Base-by-base conservation (phyloP, 2,888 invertebrate genomes). In the Eupsilia transversa region DNA sequence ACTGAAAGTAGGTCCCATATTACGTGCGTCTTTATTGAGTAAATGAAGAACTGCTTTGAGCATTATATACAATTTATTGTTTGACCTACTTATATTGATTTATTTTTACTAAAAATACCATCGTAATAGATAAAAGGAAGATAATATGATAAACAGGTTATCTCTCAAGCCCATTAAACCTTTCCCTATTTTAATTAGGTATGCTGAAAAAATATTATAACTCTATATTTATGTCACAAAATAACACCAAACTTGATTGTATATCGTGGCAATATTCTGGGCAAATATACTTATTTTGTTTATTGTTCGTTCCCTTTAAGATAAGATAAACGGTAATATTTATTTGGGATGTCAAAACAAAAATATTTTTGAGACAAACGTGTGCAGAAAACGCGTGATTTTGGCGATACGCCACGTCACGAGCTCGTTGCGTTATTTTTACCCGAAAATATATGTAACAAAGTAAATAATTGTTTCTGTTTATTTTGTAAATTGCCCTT, bases 341-440 rank as follows among this genome's bases (percentile, higher is more conserved):
- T 76, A 81, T 79, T 77, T 64, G 65, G 68, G 59, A 72, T 69
- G 56, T 33, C 38, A 73, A 72, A 83, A 87, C 77, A 77, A 84
- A 82, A 79, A 81, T 81, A 83, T 80, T 83, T 79, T 74, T 72
- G 61, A 38, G 69, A 64, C 33, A 57, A 56, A 74, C 41, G 64
- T 38, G 61, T 77, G 67, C 72, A 67, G 64, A 79, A 81, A 79
- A 46, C 64, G 35, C 23, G 71, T 59, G 52, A 64, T 75, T 79
- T 86, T 87, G 87, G 87, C 87, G 81, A 57, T 77, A 70, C 65
- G 87, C 87, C 87, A 87, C 87, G 85, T 87, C 81, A 87, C 77
- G 77, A 77, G 83, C 3, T 68, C 66, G 60, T 67, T 61, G 75
- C 52, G 66, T 63, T 86, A 86, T 79, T 84, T 86, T 86, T 82